Evolutionary conservation across 2,888 invertebrate species (phyloP).

Genomic region (Conops quadrifasciatus): DNA sequence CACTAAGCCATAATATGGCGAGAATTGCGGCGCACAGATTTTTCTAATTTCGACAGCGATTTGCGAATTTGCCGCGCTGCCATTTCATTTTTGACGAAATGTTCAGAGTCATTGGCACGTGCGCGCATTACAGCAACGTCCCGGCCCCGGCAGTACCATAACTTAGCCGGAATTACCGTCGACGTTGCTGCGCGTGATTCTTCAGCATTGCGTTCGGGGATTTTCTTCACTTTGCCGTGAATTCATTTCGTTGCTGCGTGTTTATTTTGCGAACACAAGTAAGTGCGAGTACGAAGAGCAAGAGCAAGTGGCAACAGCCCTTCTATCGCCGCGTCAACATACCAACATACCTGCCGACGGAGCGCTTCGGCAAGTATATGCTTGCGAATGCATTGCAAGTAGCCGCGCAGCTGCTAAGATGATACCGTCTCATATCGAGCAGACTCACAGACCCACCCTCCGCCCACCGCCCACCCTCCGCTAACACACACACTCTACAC

Average conservation of each 20-base stretch:
- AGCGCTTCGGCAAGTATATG: background rate
- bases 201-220: conserved; percentile 32
- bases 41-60: conserved; percentile 38
- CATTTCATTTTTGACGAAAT: conserved; percentile 42
- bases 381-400: background rate
- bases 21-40: conserved; percentile 37
- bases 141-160: conserved; percentile 50
- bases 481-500: background rate
- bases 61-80: conserved; percentile 22
- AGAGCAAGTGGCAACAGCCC: background rate
- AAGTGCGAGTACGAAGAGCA: background rate
- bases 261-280: conserved; percentile 14
- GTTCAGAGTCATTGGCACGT: conserved; percentile 63
- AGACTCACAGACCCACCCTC: background rate
- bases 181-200: conserved; percentile 24
- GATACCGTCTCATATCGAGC: background rate
- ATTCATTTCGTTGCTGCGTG: conserved; percentile 34
- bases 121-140: conserved; percentile 57
- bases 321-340: background rate
- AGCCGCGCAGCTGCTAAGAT: background rate
- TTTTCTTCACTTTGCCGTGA: conserved; percentile 34
- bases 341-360: background rate
- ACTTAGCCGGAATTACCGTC: conserved; percentile 59
- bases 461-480: conserved; percentile 31
- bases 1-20: conserved; percentile 11